phyloP scores from a whole-genome alignment of 1,140 invertebrate genomes.

The Cydia pomonella region DNA sequence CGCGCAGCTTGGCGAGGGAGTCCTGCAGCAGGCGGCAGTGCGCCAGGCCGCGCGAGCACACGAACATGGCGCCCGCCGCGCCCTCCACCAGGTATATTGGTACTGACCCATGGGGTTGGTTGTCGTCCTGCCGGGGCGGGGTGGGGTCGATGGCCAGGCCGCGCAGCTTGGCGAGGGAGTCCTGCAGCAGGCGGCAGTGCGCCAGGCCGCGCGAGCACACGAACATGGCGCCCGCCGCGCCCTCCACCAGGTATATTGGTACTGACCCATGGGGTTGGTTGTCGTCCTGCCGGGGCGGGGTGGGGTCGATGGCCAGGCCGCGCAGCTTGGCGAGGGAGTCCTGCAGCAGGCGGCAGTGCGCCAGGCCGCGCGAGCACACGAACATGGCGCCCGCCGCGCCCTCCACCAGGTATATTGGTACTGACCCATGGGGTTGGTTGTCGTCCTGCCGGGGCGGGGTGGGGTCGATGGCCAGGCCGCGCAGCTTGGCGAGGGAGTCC shows the following conservation, averaged over 20 bases:
- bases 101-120: conserved; percentile 77
- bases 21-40: conserved; percentile 87
- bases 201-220: conserved; percentile 84
- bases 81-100: conserved; percentile 77
- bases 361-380: conserved; percentile 84
- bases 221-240: conserved; percentile 86
- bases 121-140: conserved; percentile 45
- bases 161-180: conserved; percentile 86
- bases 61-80: conserved; percentile 85
- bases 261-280: conserved; percentile 77
- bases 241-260: conserved; percentile 70
- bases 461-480: conserved; percentile 91
- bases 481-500: conserved; percentile 86
- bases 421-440: no score
- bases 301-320: conserved; percentile 91
- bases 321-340: conserved; percentile 87
- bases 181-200: conserved; percentile 86
- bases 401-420: no score
- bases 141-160: conserved; percentile 91
- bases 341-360: conserved; percentile 86
- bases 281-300: conserved; percentile 53
- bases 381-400: conserved; percentile 86
- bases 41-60: conserved; percentile 84
- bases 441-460: no score
- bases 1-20: conserved; percentile 86